A percentile compares a stretch with the other conserved stretches of the same genome.
These are phyloP conservation scores for Eufriesea mexicana DNA, from an alignment of 1,140 invertebrate species.

Conservation along the genomic window DNA sequence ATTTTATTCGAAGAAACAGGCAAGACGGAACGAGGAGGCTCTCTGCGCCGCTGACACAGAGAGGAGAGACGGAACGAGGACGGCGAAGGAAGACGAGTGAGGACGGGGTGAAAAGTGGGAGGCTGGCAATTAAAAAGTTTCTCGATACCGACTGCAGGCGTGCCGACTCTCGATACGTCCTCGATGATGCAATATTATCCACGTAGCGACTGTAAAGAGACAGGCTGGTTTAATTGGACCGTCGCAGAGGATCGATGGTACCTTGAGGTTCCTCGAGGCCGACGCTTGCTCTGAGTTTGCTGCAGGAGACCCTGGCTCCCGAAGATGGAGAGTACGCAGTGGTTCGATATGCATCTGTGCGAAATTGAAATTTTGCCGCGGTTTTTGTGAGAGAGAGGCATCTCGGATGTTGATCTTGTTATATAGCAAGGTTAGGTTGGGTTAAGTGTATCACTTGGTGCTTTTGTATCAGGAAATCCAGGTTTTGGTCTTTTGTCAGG, in stretches of 20 bases:
- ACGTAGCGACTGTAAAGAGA: neutral
- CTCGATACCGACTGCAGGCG: conserved; percentile 27
- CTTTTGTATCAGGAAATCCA: no score
- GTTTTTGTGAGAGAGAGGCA: no score
- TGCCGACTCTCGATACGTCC: conserved; percentile 11
- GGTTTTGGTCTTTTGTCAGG: no score
- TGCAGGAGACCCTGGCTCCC: neutral
- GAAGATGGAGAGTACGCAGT: no score
- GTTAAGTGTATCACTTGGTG: no score
- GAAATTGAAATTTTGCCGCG: neutral
- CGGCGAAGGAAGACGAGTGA: neutral
- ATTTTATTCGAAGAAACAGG: conserved; percentile 37
- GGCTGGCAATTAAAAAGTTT: conserved; percentile 57
- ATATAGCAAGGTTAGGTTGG: no score
- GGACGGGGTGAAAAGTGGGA: neutral
- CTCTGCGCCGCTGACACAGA: neutral
- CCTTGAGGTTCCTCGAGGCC: neutral
- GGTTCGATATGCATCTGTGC: no score
- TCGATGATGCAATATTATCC: conserved; percentile 37
- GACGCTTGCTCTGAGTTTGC: no score
- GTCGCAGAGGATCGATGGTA: neutral
- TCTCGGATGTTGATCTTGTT: no score
- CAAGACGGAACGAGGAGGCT: neutral
- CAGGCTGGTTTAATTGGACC: conserved; percentile 10
- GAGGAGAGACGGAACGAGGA: neutral